Conservation (phyloP, 2,888 invertebrate genomes). For the Vesta saturnalis region DNA sequence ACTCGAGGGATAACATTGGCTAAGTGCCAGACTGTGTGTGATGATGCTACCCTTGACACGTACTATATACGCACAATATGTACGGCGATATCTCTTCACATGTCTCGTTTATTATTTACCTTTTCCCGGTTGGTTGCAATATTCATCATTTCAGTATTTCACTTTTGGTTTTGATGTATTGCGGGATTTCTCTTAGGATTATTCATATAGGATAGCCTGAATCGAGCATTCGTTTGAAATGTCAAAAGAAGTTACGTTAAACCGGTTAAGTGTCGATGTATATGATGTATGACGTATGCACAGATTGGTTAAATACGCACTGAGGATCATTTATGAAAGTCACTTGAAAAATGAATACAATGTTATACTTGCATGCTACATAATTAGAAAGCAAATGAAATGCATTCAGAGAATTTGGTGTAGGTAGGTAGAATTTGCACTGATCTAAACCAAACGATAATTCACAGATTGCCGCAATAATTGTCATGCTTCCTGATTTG, state of each 20-base stretch:
- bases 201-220: conserved; percentile 13
- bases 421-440: not conserved
- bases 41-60: conserved; percentile 37
- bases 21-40: conserved; percentile 39
- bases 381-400: not conserved
- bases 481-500: conserved; percentile 17
- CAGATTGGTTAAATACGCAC: conserved; percentile 32
- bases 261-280: conserved; percentile 24
- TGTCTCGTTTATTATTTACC: conserved; percentile 40
- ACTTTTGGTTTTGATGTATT: conserved; percentile 28
- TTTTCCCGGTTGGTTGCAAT: conserved; percentile 37
- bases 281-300: conserved; percentile 33
- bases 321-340: conserved; percentile 27
- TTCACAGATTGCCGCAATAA: not conserved
- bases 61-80: conserved; percentile 30
- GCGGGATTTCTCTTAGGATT: conserved; percentile 23
- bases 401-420: not conserved
- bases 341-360: not conserved
- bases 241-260: conserved; percentile 26
- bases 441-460: not conserved
- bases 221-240: conserved; percentile 31
- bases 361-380: not conserved
- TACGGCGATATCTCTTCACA: conserved; percentile 31
- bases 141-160: conserved; percentile 38
- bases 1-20: conserved; percentile 51